Evolutionary conservation across 2,113 vertebrate species (phyloP).

Genomic region (Tapirus terrestris): DNA sequence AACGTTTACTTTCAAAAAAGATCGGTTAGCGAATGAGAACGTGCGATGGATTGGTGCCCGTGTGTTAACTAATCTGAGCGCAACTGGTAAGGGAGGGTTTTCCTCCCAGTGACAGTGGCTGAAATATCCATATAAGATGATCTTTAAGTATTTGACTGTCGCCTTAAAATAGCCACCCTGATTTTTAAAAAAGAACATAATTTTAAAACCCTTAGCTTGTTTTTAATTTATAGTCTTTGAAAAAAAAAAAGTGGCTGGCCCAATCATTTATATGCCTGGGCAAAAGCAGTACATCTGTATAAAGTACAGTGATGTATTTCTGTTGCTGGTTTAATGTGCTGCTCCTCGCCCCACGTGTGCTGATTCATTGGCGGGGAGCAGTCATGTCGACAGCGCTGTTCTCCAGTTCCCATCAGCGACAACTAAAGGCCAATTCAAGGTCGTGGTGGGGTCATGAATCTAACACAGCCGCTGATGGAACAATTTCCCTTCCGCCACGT

Average conservation of each 20-base stretch:
- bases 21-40: slow-evolving; percentile 57
- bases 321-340: slow-evolving; percentile 92
- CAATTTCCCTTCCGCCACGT: slow-evolving; percentile 88
- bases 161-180: slow-evolving; percentile 84
- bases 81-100: slow-evolving; percentile 50
- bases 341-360: slow-evolving; percentile 90
- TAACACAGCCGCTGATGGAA: slow-evolving; percentile 91
- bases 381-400: slow-evolving; percentile 93
- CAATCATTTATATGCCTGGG: slow-evolving; percentile 91
- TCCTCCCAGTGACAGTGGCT: slow-evolving; percentile 69
- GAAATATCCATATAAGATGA: slow-evolving; percentile 82
- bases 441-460: slow-evolving; percentile 93
- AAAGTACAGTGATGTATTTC: slow-evolving; percentile 93
- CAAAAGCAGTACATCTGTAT: slow-evolving; percentile 93
- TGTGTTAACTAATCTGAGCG: slow-evolving; percentile 60
- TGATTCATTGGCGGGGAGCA: slow-evolving; percentile 93
- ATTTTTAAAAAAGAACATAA: slow-evolving; percentile 83
- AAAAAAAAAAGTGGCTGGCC: slow-evolving; percentile 89
- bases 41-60: background rate
- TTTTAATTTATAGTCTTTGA: slow-evolving; percentile 92
- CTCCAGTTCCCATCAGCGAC: slow-evolving; percentile 92
- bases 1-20: slow-evolving; percentile 23
- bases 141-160: slow-evolving; percentile 86
- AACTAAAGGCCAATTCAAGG: slow-evolving; percentile 95
- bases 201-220: slow-evolving; percentile 90